Percentiles rank a stretch among this genome's conserved stretches.
phyloP scores from a whole-genome alignment of 2,113 vertebrate species.

The Oxyruncus cristatus region DNA sequence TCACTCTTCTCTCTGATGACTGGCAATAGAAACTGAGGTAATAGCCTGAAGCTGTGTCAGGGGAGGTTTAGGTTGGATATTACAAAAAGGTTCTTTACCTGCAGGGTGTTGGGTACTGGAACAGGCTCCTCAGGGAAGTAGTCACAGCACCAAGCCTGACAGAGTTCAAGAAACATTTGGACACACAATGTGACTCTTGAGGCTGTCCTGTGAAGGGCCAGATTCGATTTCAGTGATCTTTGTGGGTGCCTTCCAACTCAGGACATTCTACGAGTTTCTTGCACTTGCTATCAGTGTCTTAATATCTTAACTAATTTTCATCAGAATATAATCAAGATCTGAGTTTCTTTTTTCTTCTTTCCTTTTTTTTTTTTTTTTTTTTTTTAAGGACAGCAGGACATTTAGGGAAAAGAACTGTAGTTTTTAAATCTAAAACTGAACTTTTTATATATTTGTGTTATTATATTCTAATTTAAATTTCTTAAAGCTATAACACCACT shows the following conservation, averaged over 20 bases:
- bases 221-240: neutral
- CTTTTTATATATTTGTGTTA: neutral
- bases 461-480: neutral
- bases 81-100: neutral
- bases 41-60: neutral
- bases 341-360: neutral
- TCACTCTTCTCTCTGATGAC: neutral
- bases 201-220: neutral
- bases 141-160: neutral
- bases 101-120: neutral
- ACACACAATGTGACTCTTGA: no score
- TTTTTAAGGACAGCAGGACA: accelerated
- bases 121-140: neutral
- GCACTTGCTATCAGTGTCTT: neutral
- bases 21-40: neutral
- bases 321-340: neutral
- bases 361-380: no score
- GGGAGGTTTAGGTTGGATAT: neutral
- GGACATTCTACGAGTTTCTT: neutral
- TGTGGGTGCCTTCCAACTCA: neutral
- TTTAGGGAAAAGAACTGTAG: neutral
- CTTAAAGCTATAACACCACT: neutral
- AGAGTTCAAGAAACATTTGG: neutral
- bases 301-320: neutral
- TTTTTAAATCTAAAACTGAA: neutral